Evolutionary conservation across 2,888 invertebrate genomes (phyloP), one percentile per base, ranked within the genome.

Genomic region (Yponomeuta plumbellus): DNA sequence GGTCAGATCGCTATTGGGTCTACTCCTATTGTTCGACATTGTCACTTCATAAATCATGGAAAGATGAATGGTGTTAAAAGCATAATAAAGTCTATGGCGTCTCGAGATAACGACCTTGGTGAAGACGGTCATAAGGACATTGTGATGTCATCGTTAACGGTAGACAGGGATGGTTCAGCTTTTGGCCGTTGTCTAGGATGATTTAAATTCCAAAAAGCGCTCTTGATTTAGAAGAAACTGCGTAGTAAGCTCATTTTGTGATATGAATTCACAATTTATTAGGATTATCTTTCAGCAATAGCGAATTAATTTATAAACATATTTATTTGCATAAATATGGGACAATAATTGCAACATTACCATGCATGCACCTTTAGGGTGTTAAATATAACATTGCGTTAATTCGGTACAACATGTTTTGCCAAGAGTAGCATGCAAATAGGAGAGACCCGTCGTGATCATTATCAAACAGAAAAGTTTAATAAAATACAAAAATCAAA

Each of bases 1-100:
- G 84, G 84, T 88, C 83, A 83, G 70, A 73, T 68, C 72, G 71
- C 75, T 80, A 78, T 77, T 78, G 75, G 77, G 76, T 78, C 78
- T 75, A 73, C 79, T 79, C 80, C 77, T 76, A 78, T 85, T 84
- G 79, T 84, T 77, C 71, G 75, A 74, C 69, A 74, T 71, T 75
- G 76, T 75, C 76, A 69, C 73, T 76, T 78, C 74, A 79, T 85
- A 80, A 81, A 83, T 86, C 82, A 82, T 72, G 75, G 71, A 72
- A 74, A 79, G 73, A 76, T 73, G 66, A 72, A 80, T 79, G 74
- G 74, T 74, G 75, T 73, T 77, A 75, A 79, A 77, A 77, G 76
- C 74, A 80, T 75, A 76, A 77, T 63, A 44, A 63, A 73, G 75
- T 73, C 71, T 69, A 68, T 73, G 70, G 68, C 72, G 70, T 69